These are phyloP conservation scores for Paralinhomoeus sp. DNA, from an alignment of 2,888 invertebrate species.

Conservation along the genomic window DNA sequence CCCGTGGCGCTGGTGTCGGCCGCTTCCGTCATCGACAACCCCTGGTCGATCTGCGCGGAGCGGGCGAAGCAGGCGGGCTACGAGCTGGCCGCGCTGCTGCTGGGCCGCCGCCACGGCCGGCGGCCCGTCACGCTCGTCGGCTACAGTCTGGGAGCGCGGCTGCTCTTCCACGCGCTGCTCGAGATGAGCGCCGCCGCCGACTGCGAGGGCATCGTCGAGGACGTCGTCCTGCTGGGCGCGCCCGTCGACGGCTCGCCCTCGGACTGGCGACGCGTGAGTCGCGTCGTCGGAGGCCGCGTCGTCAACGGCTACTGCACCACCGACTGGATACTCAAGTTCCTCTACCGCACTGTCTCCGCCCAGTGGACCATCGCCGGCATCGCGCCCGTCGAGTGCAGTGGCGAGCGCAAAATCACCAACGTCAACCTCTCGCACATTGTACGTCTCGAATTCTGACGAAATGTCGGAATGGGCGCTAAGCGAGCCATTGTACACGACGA, in stretches of 20 bases:
- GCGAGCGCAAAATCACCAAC: conserved; percentile 36
- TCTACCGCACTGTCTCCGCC: conserved; percentile 41
- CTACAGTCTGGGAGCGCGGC: conserved; percentile 43
- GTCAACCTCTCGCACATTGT: conserved; percentile 39
- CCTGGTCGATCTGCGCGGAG: conserved; percentile 43
- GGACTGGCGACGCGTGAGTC: conserved; percentile 31
- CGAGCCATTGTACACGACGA: neutral
- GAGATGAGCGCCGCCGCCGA: conserved; percentile 29
- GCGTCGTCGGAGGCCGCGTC: conserved; percentile 40
- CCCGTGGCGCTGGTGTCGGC: conserved; percentile 39
- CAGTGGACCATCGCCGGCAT: conserved; percentile 40
- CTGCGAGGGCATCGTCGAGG: conserved; percentile 36
- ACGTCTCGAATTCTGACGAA: neutral
- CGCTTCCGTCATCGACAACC: conserved; percentile 40
- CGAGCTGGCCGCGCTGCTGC: conserved; percentile 41
- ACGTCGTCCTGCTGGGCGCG: conserved; percentile 41
- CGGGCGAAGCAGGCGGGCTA: conserved; percentile 39
- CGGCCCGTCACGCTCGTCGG: conserved; percentile 43
- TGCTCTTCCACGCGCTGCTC: conserved; percentile 42
- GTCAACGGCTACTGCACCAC: conserved; percentile 41
- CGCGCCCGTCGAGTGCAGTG: conserved; percentile 30
- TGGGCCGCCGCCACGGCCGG: conserved; percentile 39
- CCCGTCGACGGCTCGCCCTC: conserved; percentile 37
- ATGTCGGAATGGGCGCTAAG: neutral
- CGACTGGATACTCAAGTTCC: conserved; percentile 43